Conservation (phyloP, 2,113 vertebrate genomes). For the Oryzias curvinotus region DNA sequence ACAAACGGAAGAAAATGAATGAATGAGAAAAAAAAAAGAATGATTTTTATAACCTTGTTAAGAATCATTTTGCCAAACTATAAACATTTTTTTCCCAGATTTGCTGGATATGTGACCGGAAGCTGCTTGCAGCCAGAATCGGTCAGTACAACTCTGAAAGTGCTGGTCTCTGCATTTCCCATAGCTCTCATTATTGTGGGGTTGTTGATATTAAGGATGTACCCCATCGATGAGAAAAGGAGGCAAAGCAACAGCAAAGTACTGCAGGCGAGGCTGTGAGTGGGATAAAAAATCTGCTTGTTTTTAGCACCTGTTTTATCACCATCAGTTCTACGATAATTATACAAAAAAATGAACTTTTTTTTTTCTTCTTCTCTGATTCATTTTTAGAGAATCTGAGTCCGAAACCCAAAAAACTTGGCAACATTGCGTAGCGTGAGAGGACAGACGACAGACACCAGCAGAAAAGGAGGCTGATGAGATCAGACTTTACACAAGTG, state of each 20-base stretch:
- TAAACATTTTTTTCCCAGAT: conserved; percentile 72
- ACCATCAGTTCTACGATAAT: neutral
- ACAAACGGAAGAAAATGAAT: too few relatives aligned
- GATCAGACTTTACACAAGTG: too few relatives aligned
- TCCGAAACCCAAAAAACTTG: conserved; percentile 47
- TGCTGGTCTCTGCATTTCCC: conserved; percentile 86
- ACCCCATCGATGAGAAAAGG: conserved; percentile 88
- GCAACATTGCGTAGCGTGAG: conserved; percentile 41
- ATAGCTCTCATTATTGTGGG: conserved; percentile 85
- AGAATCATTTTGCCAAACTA: conserved; percentile 21
- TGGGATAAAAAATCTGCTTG: neutral
- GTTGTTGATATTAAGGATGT: conserved; percentile 86
- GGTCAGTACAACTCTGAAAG: conserved; percentile 86
- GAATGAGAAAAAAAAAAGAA: too few relatives aligned
- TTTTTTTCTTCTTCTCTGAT: neutral
- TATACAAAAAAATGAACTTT: neutral
- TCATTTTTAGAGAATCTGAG: conserved; percentile 50
- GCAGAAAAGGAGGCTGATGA: too few relatives aligned
- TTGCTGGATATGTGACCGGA: conserved; percentile 86
- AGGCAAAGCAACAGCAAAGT: conserved; percentile 84
- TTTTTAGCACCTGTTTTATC: too few relatives aligned
- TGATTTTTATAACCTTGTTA: conserved; percentile 4
- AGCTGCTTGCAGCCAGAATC: conserved; percentile 80
- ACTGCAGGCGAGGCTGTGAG: conserved; percentile 83
- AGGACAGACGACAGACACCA: too few relatives aligned